Evolutionary conservation across 2,888 invertebrate genomes (phyloP).

Genomic region (Proisotoma minuta): DNA sequence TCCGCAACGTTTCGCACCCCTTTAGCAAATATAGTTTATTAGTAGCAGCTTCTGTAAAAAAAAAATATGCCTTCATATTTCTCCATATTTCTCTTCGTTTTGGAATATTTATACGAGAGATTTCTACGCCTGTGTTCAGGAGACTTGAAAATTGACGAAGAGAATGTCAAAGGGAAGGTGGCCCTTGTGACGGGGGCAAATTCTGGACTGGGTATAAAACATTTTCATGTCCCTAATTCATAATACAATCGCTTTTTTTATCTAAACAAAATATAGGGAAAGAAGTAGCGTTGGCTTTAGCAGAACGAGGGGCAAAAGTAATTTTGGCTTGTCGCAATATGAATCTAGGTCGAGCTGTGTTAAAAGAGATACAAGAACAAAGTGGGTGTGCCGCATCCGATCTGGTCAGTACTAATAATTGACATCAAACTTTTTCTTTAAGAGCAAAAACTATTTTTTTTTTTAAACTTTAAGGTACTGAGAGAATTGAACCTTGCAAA

Average conservation of each 20-base stretch:
- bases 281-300: constrained; percentile 48
- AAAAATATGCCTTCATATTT: not conserved
- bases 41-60: too few relatives aligned
- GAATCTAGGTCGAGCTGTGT: constrained; percentile 24
- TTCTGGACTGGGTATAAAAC: constrained; percentile 49
- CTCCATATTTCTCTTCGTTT: constrained; percentile 17
- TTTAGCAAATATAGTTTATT: too few relatives aligned
- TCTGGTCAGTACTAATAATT: constrained; percentile 46
- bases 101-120: constrained; percentile 30
- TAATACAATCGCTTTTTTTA: too few relatives aligned
- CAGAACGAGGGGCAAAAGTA: constrained; percentile 48
- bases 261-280: too few relatives aligned
- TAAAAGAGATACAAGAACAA: constrained; percentile 49
- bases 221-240: not conserved
- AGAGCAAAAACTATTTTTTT: too few relatives aligned
- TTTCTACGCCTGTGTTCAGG: constrained; percentile 26
- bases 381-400: constrained; percentile 50
- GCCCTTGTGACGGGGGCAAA: constrained; percentile 53
- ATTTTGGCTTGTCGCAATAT: constrained; percentile 49
- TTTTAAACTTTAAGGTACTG: constrained; percentile 58
- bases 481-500: constrained; percentile 72
- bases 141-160: constrained; percentile 13
- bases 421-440: too few relatives aligned
- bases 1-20: too few relatives aligned
- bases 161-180: constrained; percentile 47